phyloP scores from a whole-genome alignment of 1,140 invertebrate genomes.

The Tribolium madens region DNA sequence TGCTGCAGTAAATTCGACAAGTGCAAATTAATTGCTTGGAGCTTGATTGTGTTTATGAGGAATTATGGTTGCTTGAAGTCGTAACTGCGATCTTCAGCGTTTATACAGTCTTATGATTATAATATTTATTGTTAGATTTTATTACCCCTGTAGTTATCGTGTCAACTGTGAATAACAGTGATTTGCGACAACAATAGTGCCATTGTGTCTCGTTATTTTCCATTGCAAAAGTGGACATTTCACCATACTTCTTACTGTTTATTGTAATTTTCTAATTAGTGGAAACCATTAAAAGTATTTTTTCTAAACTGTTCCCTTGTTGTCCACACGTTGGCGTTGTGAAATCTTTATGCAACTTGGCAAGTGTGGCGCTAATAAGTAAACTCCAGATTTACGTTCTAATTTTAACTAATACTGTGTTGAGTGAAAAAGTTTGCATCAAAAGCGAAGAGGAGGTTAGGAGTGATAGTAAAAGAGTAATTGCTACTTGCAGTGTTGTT shows the following conservation, averaged over 20 bases:
- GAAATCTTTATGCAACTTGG: neutral
- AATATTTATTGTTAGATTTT: slow-evolving; percentile 38
- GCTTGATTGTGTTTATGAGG: slow-evolving; percentile 29
- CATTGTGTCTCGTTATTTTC: slow-evolving; percentile 11
- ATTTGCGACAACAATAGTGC: slow-evolving; percentile 18
- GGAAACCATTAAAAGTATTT: neutral
- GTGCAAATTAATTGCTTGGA: slow-evolving; percentile 18
- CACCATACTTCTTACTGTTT: slow-evolving; percentile 11
- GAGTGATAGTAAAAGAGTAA: neutral
- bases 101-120: slow-evolving; percentile 10
- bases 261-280: neutral
- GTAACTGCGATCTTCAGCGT: slow-evolving; percentile 6
- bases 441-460: neutral
- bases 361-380: too few relatives aligned
- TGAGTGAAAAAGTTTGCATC: neutral
- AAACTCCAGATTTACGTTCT: neutral
- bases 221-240: slow-evolving; percentile 12
- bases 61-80: slow-evolving; percentile 4
- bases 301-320: neutral
- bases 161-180: slow-evolving; percentile 19
- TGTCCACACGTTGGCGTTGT: neutral
- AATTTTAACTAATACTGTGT: neutral
- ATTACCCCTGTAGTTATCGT: slow-evolving; percentile 21
- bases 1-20: slow-evolving; percentile 1
- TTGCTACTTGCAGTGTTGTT: neutral